phyloP scores from a whole-genome alignment of 92 coral and sea anemone species.

The Porites divaricata region DNA sequence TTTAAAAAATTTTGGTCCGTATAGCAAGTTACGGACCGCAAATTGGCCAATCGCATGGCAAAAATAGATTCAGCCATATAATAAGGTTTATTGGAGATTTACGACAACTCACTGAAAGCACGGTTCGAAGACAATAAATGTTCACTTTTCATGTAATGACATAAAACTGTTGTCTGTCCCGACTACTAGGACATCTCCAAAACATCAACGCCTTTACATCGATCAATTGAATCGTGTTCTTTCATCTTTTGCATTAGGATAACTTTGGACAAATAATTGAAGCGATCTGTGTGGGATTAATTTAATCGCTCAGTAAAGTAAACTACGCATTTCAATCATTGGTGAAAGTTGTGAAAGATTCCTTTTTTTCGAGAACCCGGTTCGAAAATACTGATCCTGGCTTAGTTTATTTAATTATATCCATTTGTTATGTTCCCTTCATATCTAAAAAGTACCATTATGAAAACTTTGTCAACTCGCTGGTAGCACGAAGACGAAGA shows the following conservation, averaged over 20 bases:
- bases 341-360: background rate
- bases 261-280: background rate
- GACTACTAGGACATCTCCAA: background rate
- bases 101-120: too few species aligned
- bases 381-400: background rate
- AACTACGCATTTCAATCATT: background rate
- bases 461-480: background rate
- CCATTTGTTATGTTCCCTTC: too few species aligned
- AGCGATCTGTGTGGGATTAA: background rate
- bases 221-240: background rate
- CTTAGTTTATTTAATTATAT: background rate
- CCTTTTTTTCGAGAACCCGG: background rate
- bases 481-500: background rate
- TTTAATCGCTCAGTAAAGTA: constrained; percentile 8
- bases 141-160: too few species aligned
- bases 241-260: background rate
- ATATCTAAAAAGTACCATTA: background rate
- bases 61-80: too few species aligned
- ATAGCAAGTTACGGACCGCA: too few species aligned
- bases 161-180: too few species aligned
- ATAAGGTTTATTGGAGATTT: too few species aligned
- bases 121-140: too few species aligned
- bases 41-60: too few species aligned
- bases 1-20: too few species aligned
- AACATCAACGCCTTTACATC: background rate